Evolutionary conservation across 2,797 vertebrate species (phyloP).

Genomic region (Mus spretus): DNA sequence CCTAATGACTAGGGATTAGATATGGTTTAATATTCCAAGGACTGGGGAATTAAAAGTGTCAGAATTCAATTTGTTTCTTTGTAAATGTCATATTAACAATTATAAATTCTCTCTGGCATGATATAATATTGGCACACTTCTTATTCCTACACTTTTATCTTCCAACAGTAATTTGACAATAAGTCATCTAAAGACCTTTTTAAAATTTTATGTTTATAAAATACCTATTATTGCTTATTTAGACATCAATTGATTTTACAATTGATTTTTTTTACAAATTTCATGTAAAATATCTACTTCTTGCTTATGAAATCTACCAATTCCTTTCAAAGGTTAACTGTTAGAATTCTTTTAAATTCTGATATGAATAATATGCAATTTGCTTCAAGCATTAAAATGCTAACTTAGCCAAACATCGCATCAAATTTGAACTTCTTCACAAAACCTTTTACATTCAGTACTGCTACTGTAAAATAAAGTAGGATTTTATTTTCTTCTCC

Average conservation of each 20-base stretch:
- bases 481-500: constrained; percentile 7
- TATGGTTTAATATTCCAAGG: not conserved
- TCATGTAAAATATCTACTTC: not conserved
- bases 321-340: constrained; percentile 22
- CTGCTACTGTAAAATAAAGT: not conserved
- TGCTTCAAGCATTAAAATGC: constrained; percentile 10
- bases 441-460: not conserved
- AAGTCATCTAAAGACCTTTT: not conserved
- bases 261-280: not conserved
- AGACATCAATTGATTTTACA: not conserved
- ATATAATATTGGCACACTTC: not conserved
- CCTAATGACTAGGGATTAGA: not conserved
- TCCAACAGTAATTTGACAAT: not conserved
- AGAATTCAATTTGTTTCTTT: not conserved
- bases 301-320: not conserved
- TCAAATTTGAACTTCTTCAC: not conserved
- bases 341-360: not conserved
- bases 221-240: constrained; percentile 24
- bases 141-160: not conserved
- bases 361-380: not conserved
- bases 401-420: constrained; percentile 4
- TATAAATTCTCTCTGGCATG: not conserved
- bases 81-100: not conserved
- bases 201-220: not conserved
- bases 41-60: not conserved